Conservation (phyloP, 2,888 invertebrate species). For the Aplocera efformata region DNA sequence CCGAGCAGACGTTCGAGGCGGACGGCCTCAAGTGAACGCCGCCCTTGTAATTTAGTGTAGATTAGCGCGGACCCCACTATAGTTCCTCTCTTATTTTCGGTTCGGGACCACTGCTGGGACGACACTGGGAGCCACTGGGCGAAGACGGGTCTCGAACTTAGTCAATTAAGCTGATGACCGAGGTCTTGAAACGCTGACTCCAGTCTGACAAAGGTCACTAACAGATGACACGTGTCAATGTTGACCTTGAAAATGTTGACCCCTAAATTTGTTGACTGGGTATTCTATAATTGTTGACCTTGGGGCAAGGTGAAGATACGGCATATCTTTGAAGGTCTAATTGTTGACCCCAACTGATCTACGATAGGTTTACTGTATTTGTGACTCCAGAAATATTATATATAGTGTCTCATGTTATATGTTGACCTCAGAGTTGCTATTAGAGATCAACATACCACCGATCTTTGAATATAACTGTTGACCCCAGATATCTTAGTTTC, state of each 20-base stretch:
- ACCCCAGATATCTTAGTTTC: no score
- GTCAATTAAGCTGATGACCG: constrained; percentile 30
- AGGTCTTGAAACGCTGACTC: constrained; percentile 6
- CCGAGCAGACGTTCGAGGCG: constrained; percentile 82
- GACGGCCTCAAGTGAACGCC: constrained; percentile 55
- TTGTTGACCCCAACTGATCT: no score
- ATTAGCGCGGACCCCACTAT: constrained; percentile 30
- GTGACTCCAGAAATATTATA: no score
- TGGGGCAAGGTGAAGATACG: no score
- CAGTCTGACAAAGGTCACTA: constrained; percentile 1
- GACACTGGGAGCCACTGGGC: constrained; percentile 7
- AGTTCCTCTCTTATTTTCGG: constrained; percentile 39
- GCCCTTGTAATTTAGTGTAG: constrained; percentile 21
- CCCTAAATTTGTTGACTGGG: no score
- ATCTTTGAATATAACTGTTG: no score
- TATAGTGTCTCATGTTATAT: no score
- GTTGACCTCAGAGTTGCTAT: no score
- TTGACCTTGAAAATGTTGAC: background rate
- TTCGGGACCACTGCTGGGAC: constrained; percentile 22
- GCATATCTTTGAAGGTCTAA: no score
- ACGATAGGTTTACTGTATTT: no score
- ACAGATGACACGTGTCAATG: background rate
- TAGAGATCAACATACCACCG: no score
- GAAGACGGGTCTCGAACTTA: constrained; percentile 25
- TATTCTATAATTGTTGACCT: no score